Evolutionary conservation across 2,797 vertebrate genomes (phyloP), one percentile per base, ranked within the genome.

Genomic region (Hylomyscus alleni): DNA sequence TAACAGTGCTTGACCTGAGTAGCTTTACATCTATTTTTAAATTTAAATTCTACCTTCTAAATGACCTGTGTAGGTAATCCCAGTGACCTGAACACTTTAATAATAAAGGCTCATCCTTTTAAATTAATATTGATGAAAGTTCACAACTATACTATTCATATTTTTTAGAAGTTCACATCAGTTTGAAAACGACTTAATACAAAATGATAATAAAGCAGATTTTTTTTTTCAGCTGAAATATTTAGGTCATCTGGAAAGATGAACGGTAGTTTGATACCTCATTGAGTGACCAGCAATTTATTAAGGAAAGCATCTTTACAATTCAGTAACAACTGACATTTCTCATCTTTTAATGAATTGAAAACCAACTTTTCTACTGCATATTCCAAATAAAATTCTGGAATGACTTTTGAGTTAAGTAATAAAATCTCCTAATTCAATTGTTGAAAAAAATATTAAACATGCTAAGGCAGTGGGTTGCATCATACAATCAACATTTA

Each of bases 11-110:
- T 93, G 82, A 95, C 75, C 80, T 40, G 20, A 50, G 54, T 29
- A 76, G 78, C 19, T 91, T 65, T 75, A 58, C 26, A 86, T 75
- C 37, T 90, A 29, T 95, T 91, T 87, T 73, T 58, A n/a, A 89
- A 84, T 92, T 95, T 73, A 76, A 96, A 82, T 95, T 94, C 67
- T 78, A 11, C 60, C 10, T 95, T 34, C 4, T n/a, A 87, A 93
- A 89, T 37, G 50, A 95, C 85, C 37, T 93, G 78, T 50, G 20
- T 77, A 82, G 37, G 76, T 62, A 91, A 94, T 95, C 84, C 83
- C 0, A 72, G 37, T 88, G 40, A 88, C 54, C 76, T 65, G 76
- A 95, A 37, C 47, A 93, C 85, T 96, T 93, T 89, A 80, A 93
- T 94, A 37, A 77, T 82, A 75, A 95, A 91, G 8, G 0, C 54